phyloP scores from a whole-genome alignment of 2,113 vertebrate genomes.

The Pituophis catenifer region DNA sequence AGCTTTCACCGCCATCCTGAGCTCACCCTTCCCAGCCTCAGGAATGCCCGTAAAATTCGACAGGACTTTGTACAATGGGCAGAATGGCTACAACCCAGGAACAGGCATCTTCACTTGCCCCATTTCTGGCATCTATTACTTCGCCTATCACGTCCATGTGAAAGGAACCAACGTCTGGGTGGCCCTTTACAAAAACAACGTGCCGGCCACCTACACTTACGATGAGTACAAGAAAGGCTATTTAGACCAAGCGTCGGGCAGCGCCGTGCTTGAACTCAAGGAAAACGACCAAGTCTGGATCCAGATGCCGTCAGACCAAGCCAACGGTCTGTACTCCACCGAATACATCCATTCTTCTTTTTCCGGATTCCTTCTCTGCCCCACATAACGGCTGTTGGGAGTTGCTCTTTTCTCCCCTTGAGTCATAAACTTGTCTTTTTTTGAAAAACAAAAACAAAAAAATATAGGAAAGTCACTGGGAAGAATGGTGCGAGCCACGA shows the following conservation, averaged over 20 bases:
- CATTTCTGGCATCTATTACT: slow-evolving; percentile 93
- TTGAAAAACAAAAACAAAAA: slow-evolving; percentile 54
- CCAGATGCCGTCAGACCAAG: slow-evolving; percentile 98
- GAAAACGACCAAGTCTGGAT: slow-evolving; percentile 96
- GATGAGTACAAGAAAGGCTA: slow-evolving; percentile 99
- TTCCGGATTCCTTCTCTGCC: slow-evolving; percentile 96
- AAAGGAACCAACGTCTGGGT: slow-evolving; percentile 98
- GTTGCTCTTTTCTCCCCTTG: slow-evolving; percentile 53
- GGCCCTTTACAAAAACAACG: slow-evolving; percentile 98
- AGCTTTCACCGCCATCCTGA: slow-evolving; percentile 94
- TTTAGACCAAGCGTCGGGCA: slow-evolving; percentile 98
- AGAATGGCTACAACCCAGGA: slow-evolving; percentile 89
- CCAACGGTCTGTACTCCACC: slow-evolving; percentile 95
- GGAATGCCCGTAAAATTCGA: slow-evolving; percentile 96
- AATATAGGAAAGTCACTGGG: slow-evolving; percentile 62
- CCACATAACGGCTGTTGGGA: slow-evolving; percentile 84
- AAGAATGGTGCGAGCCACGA: slow-evolving; percentile 47
- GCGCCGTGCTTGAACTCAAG: slow-evolving; percentile 94
- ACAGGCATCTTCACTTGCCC: slow-evolving; percentile 96
- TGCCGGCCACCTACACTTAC: slow-evolving; percentile 96
- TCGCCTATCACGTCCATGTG: slow-evolving; percentile 95
- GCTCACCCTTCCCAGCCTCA: slow-evolving; percentile 90
- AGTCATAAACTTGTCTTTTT: slow-evolving; percentile 64
- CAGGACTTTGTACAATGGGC: slow-evolving; percentile 94
- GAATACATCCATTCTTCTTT: slow-evolving; percentile 99